Percentiles rank a stretch among this genome's conserved stretches.
These are phyloP conservation scores for Rhinatrema bivittatum DNA, from an alignment of 2,797 vertebrate genomes.

Conservation along the genomic window DNA sequence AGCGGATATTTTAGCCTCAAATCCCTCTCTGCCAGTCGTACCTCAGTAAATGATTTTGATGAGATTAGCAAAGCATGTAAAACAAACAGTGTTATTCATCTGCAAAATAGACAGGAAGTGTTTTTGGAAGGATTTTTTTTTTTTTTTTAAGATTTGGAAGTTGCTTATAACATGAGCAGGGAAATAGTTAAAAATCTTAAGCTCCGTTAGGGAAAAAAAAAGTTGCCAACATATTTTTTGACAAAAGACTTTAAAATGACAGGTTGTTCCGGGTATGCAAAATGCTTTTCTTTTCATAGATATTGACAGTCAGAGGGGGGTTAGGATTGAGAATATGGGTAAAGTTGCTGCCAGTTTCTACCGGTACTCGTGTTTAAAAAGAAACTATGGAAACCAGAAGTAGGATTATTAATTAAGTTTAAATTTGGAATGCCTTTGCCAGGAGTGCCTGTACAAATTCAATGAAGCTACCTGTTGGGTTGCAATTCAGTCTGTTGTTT, in stretches of 20 bases:
- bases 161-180: not conserved
- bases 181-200: slow-evolving; percentile 41
- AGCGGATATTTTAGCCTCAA: no score
- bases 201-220: slow-evolving; percentile 11
- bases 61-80: no score
- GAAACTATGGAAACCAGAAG: slow-evolving; percentile 74
- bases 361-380: slow-evolving; percentile 66
- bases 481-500: slow-evolving; percentile 57
- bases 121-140: no score
- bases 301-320: slow-evolving; percentile 60
- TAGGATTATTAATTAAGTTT: slow-evolving; percentile 76
- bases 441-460: slow-evolving; percentile 60
- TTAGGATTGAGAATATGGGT: slow-evolving; percentile 71
- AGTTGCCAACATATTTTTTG: slow-evolving; percentile 40
- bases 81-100: no score
- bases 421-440: slow-evolving; percentile 68
- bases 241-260: slow-evolving; percentile 51
- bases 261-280: slow-evolving; percentile 48
- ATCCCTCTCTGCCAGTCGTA: no score
- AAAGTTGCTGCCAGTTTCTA: slow-evolving; percentile 62
- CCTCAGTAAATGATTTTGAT: no score
- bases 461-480: slow-evolving; percentile 63
- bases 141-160: not conserved
- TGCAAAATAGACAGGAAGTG: no score
- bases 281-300: slow-evolving; percentile 48